Conservation (phyloP, 2,888 invertebrate species). For the Carabus problematicus region DNA sequence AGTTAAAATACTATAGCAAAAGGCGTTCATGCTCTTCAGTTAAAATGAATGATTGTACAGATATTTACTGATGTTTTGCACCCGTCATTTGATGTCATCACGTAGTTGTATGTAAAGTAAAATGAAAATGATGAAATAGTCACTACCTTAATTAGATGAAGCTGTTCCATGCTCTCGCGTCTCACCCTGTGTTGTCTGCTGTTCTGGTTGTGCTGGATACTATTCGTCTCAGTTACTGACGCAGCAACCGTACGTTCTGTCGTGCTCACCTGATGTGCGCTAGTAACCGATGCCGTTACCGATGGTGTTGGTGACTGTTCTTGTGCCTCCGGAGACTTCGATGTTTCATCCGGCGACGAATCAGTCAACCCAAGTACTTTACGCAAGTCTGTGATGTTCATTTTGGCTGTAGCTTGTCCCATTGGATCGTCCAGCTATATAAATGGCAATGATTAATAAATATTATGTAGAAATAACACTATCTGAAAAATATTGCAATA, state of each 20-base stretch:
- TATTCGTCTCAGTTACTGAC: background rate
- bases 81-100: slow-evolving; percentile 27
- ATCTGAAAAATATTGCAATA: too few species aligned
- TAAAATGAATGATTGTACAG: slow-evolving; percentile 34
- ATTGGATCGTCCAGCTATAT: slow-evolving; percentile 82
- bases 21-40: background rate
- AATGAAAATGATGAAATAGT: too few species aligned
- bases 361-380: slow-evolving; percentile 79
- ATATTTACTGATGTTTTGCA: too few species aligned
- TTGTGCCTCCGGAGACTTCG: slow-evolving; percentile 35
- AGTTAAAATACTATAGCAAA: too few species aligned
- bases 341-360: slow-evolving; percentile 54
- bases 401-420: slow-evolving; percentile 92
- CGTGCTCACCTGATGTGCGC: slow-evolving; percentile 47
- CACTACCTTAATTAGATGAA: slow-evolving; percentile 87
- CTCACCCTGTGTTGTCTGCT: slow-evolving; percentile 68
- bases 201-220: slow-evolving; percentile 9
- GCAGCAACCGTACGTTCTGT: slow-evolving; percentile 26
- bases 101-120: slow-evolving; percentile 49
- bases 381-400: slow-evolving; percentile 88
- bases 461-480: too few species aligned
- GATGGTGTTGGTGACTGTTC: slow-evolving; percentile 33
- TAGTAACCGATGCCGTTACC: slow-evolving; percentile 21
- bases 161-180: slow-evolving; percentile 94
- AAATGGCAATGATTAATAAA: background rate